Evolutionary conservation across 2,888 invertebrate species (phyloP), one percentile per base, ranked within the genome.

Genomic region (Cephus nigrinus): DNA sequence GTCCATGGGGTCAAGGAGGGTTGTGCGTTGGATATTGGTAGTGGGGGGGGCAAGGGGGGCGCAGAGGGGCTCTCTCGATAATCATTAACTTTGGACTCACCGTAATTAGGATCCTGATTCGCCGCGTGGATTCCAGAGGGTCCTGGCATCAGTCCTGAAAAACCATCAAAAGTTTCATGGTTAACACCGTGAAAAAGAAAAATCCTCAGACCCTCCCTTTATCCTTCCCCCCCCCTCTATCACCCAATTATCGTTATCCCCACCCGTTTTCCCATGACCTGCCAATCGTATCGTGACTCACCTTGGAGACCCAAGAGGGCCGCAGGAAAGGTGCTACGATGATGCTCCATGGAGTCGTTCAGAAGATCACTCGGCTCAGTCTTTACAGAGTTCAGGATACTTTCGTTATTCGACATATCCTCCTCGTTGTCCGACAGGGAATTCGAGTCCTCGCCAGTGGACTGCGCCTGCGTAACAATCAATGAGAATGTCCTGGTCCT

Each of bases 241-340:
- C 35, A 3, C 11, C 55, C 5, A 2, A 23, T 5, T 55, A 23
- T 55, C 23, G 23, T 55, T 55, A 55, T 9, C 23, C 23, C 55
- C 23, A 55, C 55, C 2, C 23, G 1, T 23, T 23, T 3, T 9
- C 9, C 23, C 55, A 9, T 23, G 1, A 9, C 23, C 55, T 23
- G 23, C 23, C 55, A 55, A 55, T 55, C 55, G 23, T 23, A 23
- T 23, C 23, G 55, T 71, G 75, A 76, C 83, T 90, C 92, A 95
- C 96, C 97, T 94, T 96, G 97, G 86, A 97, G 93, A 87, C 96
- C 96, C 85, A 97, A 93, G 84, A 97, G 94, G 85, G 95, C 94
- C 86, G 96, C 95, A 36, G 96, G 96, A 92, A 97, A 97, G 88
- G 95, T 95, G 82, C 95, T 94, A 88, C 95, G 93, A 81, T 92